Evolutionary conservation across 2,113 vertebrate genomes (phyloP).

Genomic region (Chelonoidis abingdonii): DNA sequence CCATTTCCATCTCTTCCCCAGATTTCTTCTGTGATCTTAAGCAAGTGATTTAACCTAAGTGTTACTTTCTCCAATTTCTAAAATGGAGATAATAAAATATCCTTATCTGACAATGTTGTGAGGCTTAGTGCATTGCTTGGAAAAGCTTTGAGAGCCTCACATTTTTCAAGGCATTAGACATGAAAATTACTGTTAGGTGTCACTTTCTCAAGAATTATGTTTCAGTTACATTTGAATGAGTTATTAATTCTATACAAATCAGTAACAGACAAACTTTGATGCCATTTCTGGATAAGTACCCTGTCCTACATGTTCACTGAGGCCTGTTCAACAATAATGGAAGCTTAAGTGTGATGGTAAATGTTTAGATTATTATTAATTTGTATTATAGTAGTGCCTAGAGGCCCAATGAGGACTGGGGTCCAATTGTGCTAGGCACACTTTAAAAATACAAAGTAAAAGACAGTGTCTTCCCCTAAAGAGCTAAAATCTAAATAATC

Average conservation of each 20-base stretch:
- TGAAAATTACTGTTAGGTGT: neutral
- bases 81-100: neutral
- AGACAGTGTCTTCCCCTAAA: neutral
- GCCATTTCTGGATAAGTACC: rapidly evolving
- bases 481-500: neutral
- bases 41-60: neutral
- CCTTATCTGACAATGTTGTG: neutral
- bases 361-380: neutral
- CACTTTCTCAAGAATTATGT: neutral
- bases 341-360: neutral
- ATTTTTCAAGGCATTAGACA: rapidly evolving
- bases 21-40: neutral
- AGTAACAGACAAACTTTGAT: neutral
- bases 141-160: neutral
- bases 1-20: neutral
- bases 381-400: neutral
- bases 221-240: neutral
- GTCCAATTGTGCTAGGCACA: neutral
- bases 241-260: neutral
- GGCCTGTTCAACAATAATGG: rapidly evolving
- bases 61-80: neutral
- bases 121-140: neutral
- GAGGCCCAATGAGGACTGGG: neutral
- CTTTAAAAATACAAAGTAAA: neutral
- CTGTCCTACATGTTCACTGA: rapidly evolving